Conservation (phyloP, 2,888 invertebrate species). For the Sarcophaga rosellei region DNA sequence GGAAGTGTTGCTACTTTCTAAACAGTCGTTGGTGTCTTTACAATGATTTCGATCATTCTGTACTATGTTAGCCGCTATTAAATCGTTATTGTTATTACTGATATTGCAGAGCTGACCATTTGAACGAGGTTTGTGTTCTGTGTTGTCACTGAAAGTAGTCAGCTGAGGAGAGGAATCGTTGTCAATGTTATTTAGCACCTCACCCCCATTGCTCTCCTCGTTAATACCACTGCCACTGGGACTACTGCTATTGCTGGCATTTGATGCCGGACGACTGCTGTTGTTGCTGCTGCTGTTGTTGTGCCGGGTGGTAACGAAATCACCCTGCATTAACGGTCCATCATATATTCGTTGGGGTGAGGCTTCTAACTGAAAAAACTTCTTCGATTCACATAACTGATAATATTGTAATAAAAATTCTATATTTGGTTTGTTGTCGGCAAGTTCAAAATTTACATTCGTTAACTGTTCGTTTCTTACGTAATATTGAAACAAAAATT, state of each 20-base stretch:
- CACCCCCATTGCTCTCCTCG: conserved; percentile 71
- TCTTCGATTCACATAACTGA: conserved; percentile 81
- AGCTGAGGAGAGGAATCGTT: conserved; percentile 48
- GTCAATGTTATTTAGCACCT: conserved; percentile 48
- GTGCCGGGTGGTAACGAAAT: conserved; percentile 42
- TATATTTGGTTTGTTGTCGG: conserved; percentile 76
- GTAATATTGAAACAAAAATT: conserved; percentile 80
- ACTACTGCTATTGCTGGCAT: conserved; percentile 57
- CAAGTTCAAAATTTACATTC: conserved; percentile 67
- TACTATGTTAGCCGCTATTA: conserved; percentile 40
- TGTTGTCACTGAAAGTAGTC: not conserved
- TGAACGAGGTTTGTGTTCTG: conserved; percentile 19
- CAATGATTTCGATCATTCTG: conserved; percentile 38
- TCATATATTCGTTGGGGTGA: conserved; percentile 80
- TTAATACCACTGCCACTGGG: conserved; percentile 45
- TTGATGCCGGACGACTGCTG: conserved; percentile 53
- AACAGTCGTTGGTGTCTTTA: conserved; percentile 16
- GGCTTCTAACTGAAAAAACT: conserved; percentile 82
- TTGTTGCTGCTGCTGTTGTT: conserved; percentile 50
- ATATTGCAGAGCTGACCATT: conserved; percentile 48
- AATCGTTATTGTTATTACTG: conserved; percentile 63
- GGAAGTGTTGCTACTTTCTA: not conserved
- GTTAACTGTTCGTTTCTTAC: conserved; percentile 75
- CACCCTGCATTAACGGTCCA: conserved; percentile 72
- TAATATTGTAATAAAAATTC: conserved; percentile 80